phyloP scores from a whole-genome alignment of 2,888 invertebrate species.

The Agrypnus murinus region DNA sequence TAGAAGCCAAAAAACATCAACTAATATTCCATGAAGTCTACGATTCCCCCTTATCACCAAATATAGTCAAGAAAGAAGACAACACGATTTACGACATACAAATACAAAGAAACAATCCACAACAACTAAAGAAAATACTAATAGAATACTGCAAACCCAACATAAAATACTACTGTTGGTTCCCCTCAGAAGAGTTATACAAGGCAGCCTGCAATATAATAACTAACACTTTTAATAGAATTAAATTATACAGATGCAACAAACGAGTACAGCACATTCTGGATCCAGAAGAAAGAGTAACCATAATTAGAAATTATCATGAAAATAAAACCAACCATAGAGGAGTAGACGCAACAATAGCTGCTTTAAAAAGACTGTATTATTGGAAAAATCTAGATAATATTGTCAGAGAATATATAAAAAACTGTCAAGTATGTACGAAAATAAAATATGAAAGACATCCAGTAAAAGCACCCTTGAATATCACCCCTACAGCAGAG shows the following conservation, averaged over 20 bases:
- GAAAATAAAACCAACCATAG: slow-evolving; percentile 38
- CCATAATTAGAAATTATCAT: not conserved
- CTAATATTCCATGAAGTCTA: too few species aligned
- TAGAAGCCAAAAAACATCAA: too few species aligned
- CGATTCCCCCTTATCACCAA: too few species aligned
- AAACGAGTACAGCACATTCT: slow-evolving; percentile 1
- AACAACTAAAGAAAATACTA: too few species aligned
- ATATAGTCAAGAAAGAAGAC: too few species aligned
- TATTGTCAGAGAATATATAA: slow-evolving; percentile 26
- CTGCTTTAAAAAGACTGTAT: not conserved
- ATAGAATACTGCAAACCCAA: not conserved
- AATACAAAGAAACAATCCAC: too few species aligned
- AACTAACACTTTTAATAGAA: not conserved
- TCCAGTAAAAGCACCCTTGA: slow-evolving; percentile 15
- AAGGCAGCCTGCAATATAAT: not conserved
- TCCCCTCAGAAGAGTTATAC: not conserved
- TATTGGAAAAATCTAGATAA: slow-evolving; percentile 37
- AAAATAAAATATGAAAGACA: slow-evolving; percentile 44
- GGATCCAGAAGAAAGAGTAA: not conserved
- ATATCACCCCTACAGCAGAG: slow-evolving; percentile 7
- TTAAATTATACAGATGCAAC: not conserved
- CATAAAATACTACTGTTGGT: not conserved
- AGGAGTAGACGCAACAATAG: not conserved
- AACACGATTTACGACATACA: too few species aligned
- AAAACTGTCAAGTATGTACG: slow-evolving; percentile 40